Evolutionary conservation across 2,888 invertebrate species (phyloP), one percentile per base, ranked within the genome.

Genomic region (Pristionchus mayeri): DNA sequence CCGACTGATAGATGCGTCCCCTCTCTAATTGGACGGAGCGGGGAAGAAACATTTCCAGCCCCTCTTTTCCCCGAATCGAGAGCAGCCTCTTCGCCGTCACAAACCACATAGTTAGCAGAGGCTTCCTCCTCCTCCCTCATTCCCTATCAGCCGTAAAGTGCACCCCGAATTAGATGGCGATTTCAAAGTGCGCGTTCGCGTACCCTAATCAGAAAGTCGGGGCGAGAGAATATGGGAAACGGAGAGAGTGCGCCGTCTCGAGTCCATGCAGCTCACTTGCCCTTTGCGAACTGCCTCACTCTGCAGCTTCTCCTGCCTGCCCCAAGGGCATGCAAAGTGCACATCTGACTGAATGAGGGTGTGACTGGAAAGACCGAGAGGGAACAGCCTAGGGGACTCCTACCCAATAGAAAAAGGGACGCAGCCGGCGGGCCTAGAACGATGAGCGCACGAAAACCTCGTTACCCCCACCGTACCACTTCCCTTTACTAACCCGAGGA

Each of bases 141-240:
- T 57, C 57, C 60, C 30, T 63, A 18, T 57, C n/a, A n/a, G 57
- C 24, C 57, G 24, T 27, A 44, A 71, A 71, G 71, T 71, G 40
- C 71, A 71, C 3, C 80, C 37, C 30, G 37, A 34, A 57, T 37
- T 52, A 37, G 57, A 34, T 34, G 11, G 21, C 80, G 40, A 37
- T 54, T 80, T n/a, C 18, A 71, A 71, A 71, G 71, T 71, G 71
- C 71, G 71, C 71, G 71, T 71, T 71, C 71, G n/a, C 63, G 6
- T 44, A 71, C 71, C 44, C 16, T 71, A 71, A 71, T 71, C 71
- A 54, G 40, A 44, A 16, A 40, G 76, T 16, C n/a, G 30, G 71
- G 18, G 50, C 9, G 30, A 78, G 48, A 50, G 76, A 78, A 16
- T 1, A 24, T 0, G 40, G 3, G 34, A 18, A 63, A 63, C 1